Base-by-base conservation (phyloP, 2,113 vertebrate genomes). In the Larimichthys crocea region DNA sequence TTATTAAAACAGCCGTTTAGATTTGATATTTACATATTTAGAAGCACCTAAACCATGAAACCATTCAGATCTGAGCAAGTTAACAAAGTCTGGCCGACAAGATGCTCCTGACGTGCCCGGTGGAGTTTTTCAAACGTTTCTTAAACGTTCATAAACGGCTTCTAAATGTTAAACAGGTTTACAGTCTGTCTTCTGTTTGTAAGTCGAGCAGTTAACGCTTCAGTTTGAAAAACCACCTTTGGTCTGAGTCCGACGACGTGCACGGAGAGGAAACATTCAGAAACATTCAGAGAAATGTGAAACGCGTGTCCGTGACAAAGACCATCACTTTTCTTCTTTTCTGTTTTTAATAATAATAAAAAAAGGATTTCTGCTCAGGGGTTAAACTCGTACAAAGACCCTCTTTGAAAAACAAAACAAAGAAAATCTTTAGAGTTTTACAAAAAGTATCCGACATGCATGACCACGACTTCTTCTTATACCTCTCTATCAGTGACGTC, bases 361-460 rank as follows among this genome's bases (percentile, higher is more conserved):
- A 31, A 40, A 40, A 40, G 26, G 79, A 86, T 71, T 86, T 95
- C 94, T 94, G 94, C 97, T 97, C 97, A 97, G 97, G 97, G 90
- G 83, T 92, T 84, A 79, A 83, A 83, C 78, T 75, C 44, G 9
- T 35, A 66, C 40, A 67, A 84, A 88, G 64, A 80, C 84, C 78
- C 77, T 77, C 80, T 79, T 35, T 75, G 26, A 55, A 31, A 62
- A 70, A 50, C 4, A 48, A 53, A 75, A 67, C 35, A 52, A 35
- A 83, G 63, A 42, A 35, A 49, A 44, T 31, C 42, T 68, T 79
- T 19, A 44, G 57, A 26, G 20, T 55, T 70, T 55, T 35, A 64
- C 56, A 35, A 57, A 35, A 57, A 76, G 56, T 52, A 59, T 75
- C 22, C 75, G 59, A 74, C 73, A 80, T 70, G 80, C 90, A 88